phyloP scores from a whole-genome alignment of 2,797 vertebrate species.

The Parambassis ranga region DNA sequence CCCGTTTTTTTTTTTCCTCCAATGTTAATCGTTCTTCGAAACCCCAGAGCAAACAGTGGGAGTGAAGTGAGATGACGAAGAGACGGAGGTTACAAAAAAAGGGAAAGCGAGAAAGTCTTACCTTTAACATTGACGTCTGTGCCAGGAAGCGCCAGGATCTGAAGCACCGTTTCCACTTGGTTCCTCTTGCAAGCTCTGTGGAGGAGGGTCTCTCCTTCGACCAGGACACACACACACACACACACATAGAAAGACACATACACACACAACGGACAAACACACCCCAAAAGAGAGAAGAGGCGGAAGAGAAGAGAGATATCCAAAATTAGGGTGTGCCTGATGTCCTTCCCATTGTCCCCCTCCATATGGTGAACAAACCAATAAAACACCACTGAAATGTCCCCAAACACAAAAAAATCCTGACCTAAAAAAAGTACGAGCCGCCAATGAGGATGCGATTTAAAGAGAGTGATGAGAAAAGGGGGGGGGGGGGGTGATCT shows the following conservation, averaged over 20 bases:
- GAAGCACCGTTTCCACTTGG: constrained; percentile 89
- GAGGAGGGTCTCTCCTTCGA: constrained; percentile 92
- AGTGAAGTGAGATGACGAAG: constrained; percentile 36
- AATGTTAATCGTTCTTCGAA: constrained; percentile 51
- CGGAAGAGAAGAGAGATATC: constrained; percentile 66
- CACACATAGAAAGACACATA: too few species aligned
- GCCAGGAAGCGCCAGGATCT: constrained; percentile 87
- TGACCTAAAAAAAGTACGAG: constrained; percentile 65
- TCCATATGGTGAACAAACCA: constrained; percentile 50
- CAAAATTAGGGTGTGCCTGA: constrained; percentile 74
- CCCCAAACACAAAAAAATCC: constrained; percentile 54
- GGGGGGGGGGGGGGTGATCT: constrained; percentile 52
- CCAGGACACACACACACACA: constrained; percentile 75
- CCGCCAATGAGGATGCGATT: constrained; percentile 71
- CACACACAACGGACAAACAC: constrained; percentile 63
- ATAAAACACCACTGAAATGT: constrained; percentile 61
- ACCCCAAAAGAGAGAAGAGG: constrained; percentile 70
- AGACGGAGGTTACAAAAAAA: constrained; percentile 28
- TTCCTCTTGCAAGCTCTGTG: constrained; percentile 94
- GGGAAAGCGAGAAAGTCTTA: constrained; percentile 75
- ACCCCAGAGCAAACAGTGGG: constrained; percentile 44
- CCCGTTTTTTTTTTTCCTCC: background rate
- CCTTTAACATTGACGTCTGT: constrained; percentile 92
- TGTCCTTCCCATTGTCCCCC: constrained; percentile 71
- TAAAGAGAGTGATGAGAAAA: constrained; percentile 64